Conservation (phyloP, 2,113 vertebrate species). For the Athene cunicularia region DNA sequence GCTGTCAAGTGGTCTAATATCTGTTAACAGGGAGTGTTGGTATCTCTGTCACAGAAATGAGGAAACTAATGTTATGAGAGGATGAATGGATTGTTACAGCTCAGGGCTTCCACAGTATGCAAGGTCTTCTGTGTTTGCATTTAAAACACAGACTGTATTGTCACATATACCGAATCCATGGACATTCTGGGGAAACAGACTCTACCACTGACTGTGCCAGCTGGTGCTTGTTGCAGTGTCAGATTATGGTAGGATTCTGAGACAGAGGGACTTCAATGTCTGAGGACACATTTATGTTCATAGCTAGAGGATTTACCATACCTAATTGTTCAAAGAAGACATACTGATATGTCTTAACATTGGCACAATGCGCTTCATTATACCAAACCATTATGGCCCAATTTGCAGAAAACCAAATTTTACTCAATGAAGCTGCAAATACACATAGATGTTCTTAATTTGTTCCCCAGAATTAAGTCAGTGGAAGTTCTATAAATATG, state of each 20-base stretch:
- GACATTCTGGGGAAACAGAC: not conserved
- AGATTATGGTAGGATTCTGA: not conserved
- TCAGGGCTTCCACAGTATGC: not conserved
- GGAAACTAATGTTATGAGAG: not conserved
- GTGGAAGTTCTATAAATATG: not conserved
- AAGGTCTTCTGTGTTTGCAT: not conserved
- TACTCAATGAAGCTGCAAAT: not conserved
- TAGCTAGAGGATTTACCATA: not conserved
- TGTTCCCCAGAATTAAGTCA: not conserved
- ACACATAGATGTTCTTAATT: not conserved
- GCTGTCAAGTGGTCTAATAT: not conserved
- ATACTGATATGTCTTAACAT: not conserved
- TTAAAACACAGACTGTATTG: not conserved
- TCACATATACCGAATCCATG: not conserved
- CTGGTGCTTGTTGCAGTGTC: not conserved
- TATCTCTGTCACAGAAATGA: not conserved
- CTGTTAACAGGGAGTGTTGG: not conserved
- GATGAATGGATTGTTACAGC: not conserved
- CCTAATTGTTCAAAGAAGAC: not conserved
- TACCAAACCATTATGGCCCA: not conserved
- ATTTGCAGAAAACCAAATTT: not conserved
- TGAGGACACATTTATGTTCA: not conserved
- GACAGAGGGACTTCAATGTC: not conserved
- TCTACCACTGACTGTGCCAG: too few relatives aligned
- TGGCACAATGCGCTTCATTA: not conserved